phyloP scores from a whole-genome alignment of 2,888 invertebrate species.

The Aproaerema taeniolella region DNA sequence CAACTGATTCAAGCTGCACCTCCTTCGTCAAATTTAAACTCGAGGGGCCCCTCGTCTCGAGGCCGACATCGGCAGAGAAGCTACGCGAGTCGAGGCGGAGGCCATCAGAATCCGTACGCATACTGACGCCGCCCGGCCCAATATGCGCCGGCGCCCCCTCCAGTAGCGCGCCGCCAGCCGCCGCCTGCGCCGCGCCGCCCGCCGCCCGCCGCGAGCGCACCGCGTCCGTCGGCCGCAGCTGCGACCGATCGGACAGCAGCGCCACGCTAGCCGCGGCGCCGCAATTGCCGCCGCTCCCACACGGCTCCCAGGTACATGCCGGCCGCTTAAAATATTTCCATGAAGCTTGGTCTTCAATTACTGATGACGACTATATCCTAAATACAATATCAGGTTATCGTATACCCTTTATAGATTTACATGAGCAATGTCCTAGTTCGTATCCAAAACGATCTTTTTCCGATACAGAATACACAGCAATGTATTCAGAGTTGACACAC shows the following conservation, averaged over 20 bases:
- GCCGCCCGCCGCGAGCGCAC: too few relatives aligned
- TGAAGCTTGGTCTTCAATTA: slow-evolving; percentile 9
- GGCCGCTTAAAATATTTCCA: slow-evolving; percentile 11
- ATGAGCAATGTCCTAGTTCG: background rate
- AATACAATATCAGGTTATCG: slow-evolving; percentile 3
- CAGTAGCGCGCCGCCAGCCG: too few relatives aligned
- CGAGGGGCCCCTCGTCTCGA: background rate
- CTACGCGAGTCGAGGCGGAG: slow-evolving; percentile 10
- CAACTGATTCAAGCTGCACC: too few relatives aligned
- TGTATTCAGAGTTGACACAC: background rate
- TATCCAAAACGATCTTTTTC: background rate
- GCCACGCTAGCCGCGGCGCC: too few relatives aligned
- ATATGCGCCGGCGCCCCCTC: too few relatives aligned
- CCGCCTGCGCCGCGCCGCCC: too few relatives aligned
- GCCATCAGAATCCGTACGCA: background rate
- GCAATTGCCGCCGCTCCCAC: too few relatives aligned
- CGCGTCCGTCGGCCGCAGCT: too few relatives aligned
- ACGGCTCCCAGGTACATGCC: too few relatives aligned
- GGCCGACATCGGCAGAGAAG: slow-evolving; percentile 4
- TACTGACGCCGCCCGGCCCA: too few relatives aligned
- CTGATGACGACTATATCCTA: slow-evolving; percentile 10
- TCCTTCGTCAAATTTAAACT: slow-evolving; percentile 10
- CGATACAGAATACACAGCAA: background rate
- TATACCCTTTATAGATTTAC: slow-evolving; percentile 1
- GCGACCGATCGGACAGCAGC: too few relatives aligned